Evolutionary conservation across 2,113 vertebrate species (phyloP).

Genomic region (Stomatorhinus ivindoensis): DNA sequence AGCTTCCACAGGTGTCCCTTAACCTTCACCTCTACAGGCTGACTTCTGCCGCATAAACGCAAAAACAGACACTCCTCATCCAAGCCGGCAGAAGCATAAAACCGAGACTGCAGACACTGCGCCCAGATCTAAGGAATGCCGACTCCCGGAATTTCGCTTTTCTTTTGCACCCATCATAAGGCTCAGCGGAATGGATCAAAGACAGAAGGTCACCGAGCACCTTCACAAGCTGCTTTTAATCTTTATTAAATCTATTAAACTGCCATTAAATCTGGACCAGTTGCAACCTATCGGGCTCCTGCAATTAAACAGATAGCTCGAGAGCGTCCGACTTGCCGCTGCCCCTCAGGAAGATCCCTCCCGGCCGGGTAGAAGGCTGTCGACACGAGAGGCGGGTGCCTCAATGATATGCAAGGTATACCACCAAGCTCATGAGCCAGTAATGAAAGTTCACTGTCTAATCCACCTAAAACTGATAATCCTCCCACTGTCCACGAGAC

Average conservation of each 20-base stretch:
- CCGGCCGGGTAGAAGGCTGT: not conserved
- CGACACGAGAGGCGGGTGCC: not conserved
- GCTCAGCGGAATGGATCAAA: not conserved
- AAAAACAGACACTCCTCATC: not conserved
- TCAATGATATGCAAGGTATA: not conserved
- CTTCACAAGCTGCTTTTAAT: not conserved
- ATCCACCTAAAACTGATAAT: not conserved
- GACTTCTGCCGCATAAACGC: not conserved
- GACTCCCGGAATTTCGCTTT: not conserved
- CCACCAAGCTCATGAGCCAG: not conserved
- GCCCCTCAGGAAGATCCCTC: not conserved
- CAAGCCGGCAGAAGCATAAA: not conserved
- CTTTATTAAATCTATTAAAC: slow-evolving; percentile 4
- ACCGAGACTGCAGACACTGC: not conserved
- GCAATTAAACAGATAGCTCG: not conserved
- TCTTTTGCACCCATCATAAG: not conserved
- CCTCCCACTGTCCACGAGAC: not conserved
- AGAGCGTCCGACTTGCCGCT: not conserved
- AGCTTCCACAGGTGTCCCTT: not conserved
- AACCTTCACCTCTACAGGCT: not conserved
- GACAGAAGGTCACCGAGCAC: not conserved
- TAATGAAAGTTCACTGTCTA: not conserved
- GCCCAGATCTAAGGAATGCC: not conserved
- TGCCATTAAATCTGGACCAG: not conserved
- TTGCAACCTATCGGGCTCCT: not conserved